Conservation (phyloP, 2,797 vertebrate species). For the Chloroceryle inda region DNA sequence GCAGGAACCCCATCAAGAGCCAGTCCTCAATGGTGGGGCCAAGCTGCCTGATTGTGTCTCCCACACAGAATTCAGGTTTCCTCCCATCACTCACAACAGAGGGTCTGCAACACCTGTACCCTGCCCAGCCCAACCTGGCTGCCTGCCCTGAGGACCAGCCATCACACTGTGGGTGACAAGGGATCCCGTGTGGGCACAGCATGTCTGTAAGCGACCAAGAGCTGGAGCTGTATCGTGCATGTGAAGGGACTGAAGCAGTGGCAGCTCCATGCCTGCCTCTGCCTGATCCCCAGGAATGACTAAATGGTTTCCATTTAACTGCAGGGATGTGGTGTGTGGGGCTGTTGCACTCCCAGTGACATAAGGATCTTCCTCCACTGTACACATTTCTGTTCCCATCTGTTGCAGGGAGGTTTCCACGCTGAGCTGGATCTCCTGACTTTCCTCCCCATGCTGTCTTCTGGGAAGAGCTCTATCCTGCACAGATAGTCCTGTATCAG, state of each 20-base stretch:
- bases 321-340: not conserved
- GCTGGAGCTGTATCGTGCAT: not conserved
- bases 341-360: not conserved
- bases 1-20: not conserved
- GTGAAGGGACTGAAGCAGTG: not conserved
- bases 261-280: not conserved
- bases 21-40: not conserved
- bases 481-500: not conserved
- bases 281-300: accelerated
- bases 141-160: not conserved
- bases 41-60: no score
- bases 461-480: not conserved
- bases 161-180: accelerated
- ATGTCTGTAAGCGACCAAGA: not conserved
- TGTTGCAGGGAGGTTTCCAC: not conserved
- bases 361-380: not conserved
- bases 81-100: not conserved
- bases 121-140: not conserved
- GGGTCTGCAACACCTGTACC: not conserved
- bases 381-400: accelerated
- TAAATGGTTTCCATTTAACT: not conserved
- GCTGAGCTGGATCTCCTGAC: not conserved
- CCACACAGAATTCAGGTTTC: no score
- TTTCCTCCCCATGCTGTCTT: not conserved
- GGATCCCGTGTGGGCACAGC: not conserved